Evolutionary conservation across 2,113 vertebrate genomes (phyloP).

Genomic region (Etia nguti): DNA sequence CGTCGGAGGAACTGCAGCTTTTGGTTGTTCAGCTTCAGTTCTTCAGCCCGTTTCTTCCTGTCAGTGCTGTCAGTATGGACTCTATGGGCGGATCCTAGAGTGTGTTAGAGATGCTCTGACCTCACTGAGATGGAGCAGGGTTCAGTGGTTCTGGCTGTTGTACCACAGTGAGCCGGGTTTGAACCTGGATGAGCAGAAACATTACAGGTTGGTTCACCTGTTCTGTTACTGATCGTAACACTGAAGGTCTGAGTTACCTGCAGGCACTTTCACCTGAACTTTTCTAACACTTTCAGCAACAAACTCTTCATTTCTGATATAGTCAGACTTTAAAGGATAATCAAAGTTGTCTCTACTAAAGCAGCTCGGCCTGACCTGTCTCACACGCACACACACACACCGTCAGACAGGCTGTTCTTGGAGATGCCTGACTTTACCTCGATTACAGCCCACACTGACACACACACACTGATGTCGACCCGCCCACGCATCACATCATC

Average conservation of each 20-base stretch:
- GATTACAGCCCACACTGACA: neutral
- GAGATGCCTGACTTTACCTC: constrained; percentile 4
- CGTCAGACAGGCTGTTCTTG: neutral
- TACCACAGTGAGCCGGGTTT: neutral
- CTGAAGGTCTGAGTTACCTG: neutral
- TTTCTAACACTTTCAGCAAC: neutral
- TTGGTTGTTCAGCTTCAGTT: neutral
- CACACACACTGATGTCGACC: constrained; percentile 8
- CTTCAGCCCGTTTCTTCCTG: neutral
- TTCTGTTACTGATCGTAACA: neutral
- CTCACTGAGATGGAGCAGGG: neutral
- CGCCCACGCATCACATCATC: constrained; percentile 20
- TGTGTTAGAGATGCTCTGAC: neutral
- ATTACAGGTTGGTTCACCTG: neutral
- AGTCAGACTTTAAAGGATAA: neutral
- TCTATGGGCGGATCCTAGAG: neutral
- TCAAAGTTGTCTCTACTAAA: neutral
- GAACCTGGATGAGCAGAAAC: neutral
- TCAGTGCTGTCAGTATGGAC: neutral
- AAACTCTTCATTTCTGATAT: neutral
- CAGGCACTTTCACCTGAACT: neutral
- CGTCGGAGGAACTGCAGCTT: neutral
- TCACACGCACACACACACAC: neutral
- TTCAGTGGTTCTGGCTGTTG: neutral
- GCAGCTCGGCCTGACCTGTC: neutral